Evolutionary conservation across 2,797 vertebrate species (phyloP).

Genomic region (Sebastes nivosus): DNA sequence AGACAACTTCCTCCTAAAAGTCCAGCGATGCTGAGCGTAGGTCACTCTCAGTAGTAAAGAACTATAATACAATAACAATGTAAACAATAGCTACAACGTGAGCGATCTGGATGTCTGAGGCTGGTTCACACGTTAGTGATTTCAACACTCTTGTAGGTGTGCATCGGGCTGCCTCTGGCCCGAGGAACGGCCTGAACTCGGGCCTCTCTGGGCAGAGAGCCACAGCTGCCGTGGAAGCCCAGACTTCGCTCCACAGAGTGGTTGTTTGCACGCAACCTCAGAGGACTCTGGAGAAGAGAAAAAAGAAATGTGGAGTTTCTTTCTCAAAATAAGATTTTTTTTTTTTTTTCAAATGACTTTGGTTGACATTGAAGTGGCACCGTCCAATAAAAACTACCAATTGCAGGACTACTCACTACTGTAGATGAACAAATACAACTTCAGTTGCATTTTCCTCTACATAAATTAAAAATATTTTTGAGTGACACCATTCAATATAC

Average conservation of each 20-base stretch:
- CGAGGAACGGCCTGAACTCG: slow-evolving; percentile 74
- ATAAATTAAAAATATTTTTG: no score
- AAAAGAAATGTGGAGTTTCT: background rate
- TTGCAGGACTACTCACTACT: background rate
- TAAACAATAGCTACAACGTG: slow-evolving; percentile 49
- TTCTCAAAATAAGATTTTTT: background rate
- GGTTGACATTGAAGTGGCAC: background rate
- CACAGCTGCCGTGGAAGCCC: slow-evolving; percentile 76
- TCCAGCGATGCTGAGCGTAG: background rate
- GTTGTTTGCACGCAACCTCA: slow-evolving; percentile 76
- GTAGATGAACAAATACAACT: background rate
- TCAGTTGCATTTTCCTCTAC: background rate
- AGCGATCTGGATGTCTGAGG: background rate
- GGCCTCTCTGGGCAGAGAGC: slow-evolving; percentile 79
- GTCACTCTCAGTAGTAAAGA: slow-evolving; percentile 54
- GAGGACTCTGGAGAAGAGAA: slow-evolving; percentile 55
- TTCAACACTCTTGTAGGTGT: slow-evolving; percentile 80
- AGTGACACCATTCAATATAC: background rate
- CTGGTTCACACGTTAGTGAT: slow-evolving; percentile 81
- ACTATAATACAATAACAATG: slow-evolving; percentile 16
- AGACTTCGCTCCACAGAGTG: slow-evolving; percentile 72
- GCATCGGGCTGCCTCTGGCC: slow-evolving; percentile 80
- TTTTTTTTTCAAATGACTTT: background rate
- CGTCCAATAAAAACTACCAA: background rate
- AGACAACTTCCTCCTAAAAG: background rate